phyloP scores from a whole-genome alignment of 2,888 invertebrate genomes.

The Crossocerus cetratus region DNA sequence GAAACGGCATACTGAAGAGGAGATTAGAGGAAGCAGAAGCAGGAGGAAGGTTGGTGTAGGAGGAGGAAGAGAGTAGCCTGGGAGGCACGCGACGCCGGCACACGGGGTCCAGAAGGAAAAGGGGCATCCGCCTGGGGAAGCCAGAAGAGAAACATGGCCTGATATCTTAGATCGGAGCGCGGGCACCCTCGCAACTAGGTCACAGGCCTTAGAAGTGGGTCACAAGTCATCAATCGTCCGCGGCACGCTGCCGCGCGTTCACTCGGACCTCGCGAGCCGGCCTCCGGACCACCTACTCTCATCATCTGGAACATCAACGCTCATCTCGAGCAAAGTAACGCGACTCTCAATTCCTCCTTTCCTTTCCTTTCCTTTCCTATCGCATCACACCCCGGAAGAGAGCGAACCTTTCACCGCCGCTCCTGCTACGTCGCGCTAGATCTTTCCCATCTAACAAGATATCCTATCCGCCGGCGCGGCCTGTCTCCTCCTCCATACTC shows the following conservation, averaged over 20 bases:
- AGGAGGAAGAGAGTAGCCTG: conserved; percentile 4
- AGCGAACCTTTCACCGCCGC: too few species aligned
- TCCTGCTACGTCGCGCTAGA: too few species aligned
- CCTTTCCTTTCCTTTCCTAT: conserved; percentile 19
- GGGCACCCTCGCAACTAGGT: conserved; percentile 72
- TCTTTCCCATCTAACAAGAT: too few species aligned
- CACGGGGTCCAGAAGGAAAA: conserved; percentile 32
- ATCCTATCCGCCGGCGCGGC: not conserved
- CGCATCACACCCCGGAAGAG: not conserved
- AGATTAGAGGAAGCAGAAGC: conserved; percentile 28
- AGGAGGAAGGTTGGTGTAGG: conserved; percentile 25
- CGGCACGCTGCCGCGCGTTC: conserved; percentile 54
- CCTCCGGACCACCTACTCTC: conserved; percentile 46
- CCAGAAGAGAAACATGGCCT: conserved; percentile 22
- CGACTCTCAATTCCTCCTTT: conserved; percentile 31
- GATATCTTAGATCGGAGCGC: conserved; percentile 57
- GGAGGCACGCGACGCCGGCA: conserved; percentile 7
- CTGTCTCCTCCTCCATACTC: not conserved
- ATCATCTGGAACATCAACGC: conserved; percentile 37
- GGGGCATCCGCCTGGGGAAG: conserved; percentile 6
- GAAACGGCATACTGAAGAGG: conserved; percentile 25
- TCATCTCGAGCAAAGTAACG: conserved; percentile 52
- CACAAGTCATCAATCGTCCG: conserved; percentile 72
- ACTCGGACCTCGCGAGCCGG: conserved; percentile 39
- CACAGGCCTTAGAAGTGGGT: conserved; percentile 70